These are phyloP conservation scores for Neoitamus cyanurus DNA, from an alignment of 2,888 invertebrate species.

Conservation along the genomic window DNA sequence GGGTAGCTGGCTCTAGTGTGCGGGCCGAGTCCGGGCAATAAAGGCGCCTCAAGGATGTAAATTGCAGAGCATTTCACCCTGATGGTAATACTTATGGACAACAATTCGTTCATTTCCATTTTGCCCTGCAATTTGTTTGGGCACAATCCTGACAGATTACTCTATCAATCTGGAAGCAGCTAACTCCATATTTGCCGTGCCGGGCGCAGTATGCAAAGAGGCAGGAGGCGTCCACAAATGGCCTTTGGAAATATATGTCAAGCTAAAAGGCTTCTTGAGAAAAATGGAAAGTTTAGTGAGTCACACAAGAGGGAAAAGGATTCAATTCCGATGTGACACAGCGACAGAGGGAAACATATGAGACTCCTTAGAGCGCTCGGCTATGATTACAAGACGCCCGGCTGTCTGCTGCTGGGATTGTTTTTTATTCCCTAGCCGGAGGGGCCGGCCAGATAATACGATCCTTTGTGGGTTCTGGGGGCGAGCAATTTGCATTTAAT, in stretches of 20 bases:
- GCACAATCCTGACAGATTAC: slow-evolving; percentile 44
- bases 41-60: slow-evolving; percentile 24
- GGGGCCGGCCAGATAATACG: not conserved
- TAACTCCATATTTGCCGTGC: slow-evolving; percentile 19
- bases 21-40: not conserved
- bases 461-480: not conserved
- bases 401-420: slow-evolving; percentile 5
- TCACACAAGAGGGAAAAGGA: slow-evolving; percentile 26
- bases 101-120: slow-evolving; percentile 39
- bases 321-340: not conserved
- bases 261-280: slow-evolving; percentile 41
- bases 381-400: slow-evolving; percentile 39
- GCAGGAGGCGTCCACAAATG: slow-evolving; percentile 1
- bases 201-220: slow-evolving; percentile 22
- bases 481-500: not conserved
- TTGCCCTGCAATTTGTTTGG: slow-evolving; percentile 37
- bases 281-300: slow-evolving; percentile 38
- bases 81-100: slow-evolving; percentile 40
- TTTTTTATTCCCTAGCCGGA: slow-evolving; percentile 16
- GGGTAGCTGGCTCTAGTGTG: not conserved
- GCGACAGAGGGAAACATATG: slow-evolving; percentile 32
- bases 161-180: slow-evolving; percentile 37
- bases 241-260: slow-evolving; percentile 35
- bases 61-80: slow-evolving; percentile 28
- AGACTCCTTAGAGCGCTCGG: slow-evolving; percentile 11